Evolutionary conservation across 1,140 invertebrate species (phyloP).

Genomic region (Periplaneta americana): DNA sequence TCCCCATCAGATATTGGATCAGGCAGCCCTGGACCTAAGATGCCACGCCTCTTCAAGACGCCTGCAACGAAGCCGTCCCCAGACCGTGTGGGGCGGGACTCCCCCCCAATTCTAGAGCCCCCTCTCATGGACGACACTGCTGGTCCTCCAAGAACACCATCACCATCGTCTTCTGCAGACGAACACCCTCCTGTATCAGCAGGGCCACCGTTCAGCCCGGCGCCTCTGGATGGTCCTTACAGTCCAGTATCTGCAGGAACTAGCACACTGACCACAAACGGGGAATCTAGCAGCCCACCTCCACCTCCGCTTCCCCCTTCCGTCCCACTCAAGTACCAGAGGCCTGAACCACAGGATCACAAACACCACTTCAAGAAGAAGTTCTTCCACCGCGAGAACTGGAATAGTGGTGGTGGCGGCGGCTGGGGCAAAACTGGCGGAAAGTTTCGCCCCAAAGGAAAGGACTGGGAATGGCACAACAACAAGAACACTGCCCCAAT

Average conservation of each 20-base stretch:
- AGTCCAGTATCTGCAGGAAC: conserved; percentile 29
- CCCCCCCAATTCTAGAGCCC: conserved; percentile 39
- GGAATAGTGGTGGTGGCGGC: conserved; percentile 7
- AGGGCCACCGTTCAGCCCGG: conserved; percentile 26
- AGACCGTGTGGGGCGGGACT: conserved; percentile 32
- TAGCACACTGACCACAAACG: background rate
- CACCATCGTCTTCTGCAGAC: conserved; percentile 50
- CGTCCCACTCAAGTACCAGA: conserved; percentile 55
- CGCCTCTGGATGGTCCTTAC: conserved; percentile 33
- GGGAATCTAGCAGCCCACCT: conserved; percentile 14
- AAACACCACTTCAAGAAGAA: conserved; percentile 69
- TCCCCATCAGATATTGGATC: conserved; percentile 30
- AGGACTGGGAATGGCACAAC: conserved; percentile 64
- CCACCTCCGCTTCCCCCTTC: conserved; percentile 26
- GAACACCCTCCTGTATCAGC: conserved; percentile 28
- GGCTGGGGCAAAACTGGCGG: conserved; percentile 24
- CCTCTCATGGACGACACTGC: conserved; percentile 38
- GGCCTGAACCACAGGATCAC: conserved; percentile 45
- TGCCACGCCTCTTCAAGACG: conserved; percentile 33
- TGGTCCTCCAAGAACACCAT: conserved; percentile 60
- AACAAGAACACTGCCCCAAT: background rate
- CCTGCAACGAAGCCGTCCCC: conserved; percentile 30
- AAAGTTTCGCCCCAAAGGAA: conserved; percentile 66
- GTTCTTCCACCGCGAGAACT: conserved; percentile 61
- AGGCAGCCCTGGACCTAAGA: conserved; percentile 35